A percentile compares a stretch with the other conserved stretches of the same genome.
These are phyloP conservation scores for Halcyon malimbica DNA, from an alignment of 2,113 vertebrate genomes.

Conservation along the genomic window DNA sequence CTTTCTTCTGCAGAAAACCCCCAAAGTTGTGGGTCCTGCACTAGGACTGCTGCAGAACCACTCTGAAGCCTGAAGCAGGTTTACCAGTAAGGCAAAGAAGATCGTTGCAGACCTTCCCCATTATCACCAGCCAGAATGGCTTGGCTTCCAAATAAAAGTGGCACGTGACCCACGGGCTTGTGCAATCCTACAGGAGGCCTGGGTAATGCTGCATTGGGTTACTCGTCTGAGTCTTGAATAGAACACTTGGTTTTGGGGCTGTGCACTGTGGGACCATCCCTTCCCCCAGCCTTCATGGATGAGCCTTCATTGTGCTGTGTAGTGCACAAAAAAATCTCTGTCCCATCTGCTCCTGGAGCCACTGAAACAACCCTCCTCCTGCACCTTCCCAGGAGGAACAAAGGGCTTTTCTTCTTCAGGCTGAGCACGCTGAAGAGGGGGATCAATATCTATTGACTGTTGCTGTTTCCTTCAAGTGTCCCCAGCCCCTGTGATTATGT, in stretches of 20 bases:
- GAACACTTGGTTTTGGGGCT: not conserved
- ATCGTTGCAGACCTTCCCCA: not conserved
- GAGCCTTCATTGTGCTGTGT: not conserved
- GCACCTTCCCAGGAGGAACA: conserved; percentile 26
- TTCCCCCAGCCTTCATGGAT: not conserved
- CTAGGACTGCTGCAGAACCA: not conserved
- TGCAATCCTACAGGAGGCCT: not conserved
- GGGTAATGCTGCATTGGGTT: not conserved
- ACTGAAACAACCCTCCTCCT: not conserved
- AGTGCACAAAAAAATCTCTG: not conserved
- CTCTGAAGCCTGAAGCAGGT: not conserved
- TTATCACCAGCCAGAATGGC: no score
- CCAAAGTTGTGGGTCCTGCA: not conserved
- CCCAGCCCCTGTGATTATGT: not conserved
- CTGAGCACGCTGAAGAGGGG: not conserved
- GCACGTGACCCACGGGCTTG: rapidly evolving
- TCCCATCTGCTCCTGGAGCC: not conserved
- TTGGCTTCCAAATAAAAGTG: not conserved
- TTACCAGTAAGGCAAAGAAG: not conserved
- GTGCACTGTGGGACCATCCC: not conserved
- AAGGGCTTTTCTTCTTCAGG: conserved; percentile 1
- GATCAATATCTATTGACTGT: conserved; percentile 62
- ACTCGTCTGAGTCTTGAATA: not conserved
- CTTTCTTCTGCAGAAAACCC: not conserved
- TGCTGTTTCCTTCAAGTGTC: not conserved